Evolutionary conservation across 1,140 invertebrate genomes (phyloP), one percentile per base, ranked within the genome.

Genomic region (Papilio machaon): DNA sequence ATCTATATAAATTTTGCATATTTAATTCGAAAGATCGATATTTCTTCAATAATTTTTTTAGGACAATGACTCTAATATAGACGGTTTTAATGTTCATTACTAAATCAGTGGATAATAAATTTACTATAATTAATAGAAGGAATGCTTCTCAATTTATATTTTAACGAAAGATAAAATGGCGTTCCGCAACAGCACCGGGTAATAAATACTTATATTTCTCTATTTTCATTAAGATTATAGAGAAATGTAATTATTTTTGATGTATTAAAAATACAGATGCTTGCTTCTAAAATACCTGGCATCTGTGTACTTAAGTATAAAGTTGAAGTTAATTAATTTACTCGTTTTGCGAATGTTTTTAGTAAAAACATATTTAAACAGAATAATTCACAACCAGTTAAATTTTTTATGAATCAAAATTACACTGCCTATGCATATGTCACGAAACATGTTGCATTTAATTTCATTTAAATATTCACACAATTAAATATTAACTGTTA

Each of bases 401-500:
- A 43, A 43, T 43, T 43, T 1, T 30, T 30, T 30, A 30, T 43
- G 38, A 43, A 43, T 43, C 38, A 43, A 43, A 43, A 2, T 43
- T 43, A 43, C 2, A 43, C 23, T 30, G 23, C 23, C 8, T 58
- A 19, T 6, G n/a, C 1, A 9, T 64, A 60, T 60, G n/a, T 23
- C 47, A 54, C 17, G 13, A 52, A 17, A 19, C 35, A 13, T 46
- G 17, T 11, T 64, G 4, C 58, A 79, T 38, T 35, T 43, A 13
- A 52, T 30, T 76, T 38, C 58, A 46, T 43, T 79, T 64, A 46
- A 54, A 70, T 23, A 64, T 73, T 73, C 67, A 75, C 80, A 74
- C 23, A 58, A 23, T 60, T 58, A 74, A 81, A 81, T 81, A 81
- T 81, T 77, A 81, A 80, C 54, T 52, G 5, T 47, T n/a, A n/a